These are phyloP conservation scores for Euphydryas editha DNA, from an alignment of 2,888 invertebrate species.

Conservation along the genomic window DNA sequence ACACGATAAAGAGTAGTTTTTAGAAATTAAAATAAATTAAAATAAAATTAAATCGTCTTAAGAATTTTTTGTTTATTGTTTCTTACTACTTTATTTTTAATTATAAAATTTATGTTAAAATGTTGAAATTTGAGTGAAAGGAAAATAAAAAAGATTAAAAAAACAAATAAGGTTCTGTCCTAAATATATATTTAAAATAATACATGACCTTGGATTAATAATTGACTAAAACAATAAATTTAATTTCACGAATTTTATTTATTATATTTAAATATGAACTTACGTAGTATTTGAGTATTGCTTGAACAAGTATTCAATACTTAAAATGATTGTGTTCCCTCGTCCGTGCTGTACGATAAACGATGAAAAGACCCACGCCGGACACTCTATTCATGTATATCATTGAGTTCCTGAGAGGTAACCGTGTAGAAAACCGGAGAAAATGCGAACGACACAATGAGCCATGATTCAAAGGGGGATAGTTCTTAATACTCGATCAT, in stretches of 20 bases:
- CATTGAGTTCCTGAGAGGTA: constrained; percentile 62
- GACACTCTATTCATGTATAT: constrained; percentile 77
- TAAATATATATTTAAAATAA: no score
- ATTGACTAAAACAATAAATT: no score
- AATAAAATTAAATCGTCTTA: no score
- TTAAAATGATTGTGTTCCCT: constrained; percentile 63
- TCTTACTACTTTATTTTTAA: no score
- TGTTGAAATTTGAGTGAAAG: no score
- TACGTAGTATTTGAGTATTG: constrained; percentile 13
- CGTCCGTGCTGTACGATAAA: constrained; percentile 64
- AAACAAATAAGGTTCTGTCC: no score
- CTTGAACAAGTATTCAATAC: constrained; percentile 45
- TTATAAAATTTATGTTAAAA: no score
- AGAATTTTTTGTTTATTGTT: no score
- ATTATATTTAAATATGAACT: constrained; percentile 8
- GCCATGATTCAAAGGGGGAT: neutral
- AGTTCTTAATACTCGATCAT: constrained; percentile 11
- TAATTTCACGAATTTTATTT: neutral
- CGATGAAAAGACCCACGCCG: constrained; percentile 71
- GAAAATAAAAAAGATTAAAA: no score
- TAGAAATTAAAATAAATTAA: no score
- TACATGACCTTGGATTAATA: no score
- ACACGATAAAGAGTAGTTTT: no score
- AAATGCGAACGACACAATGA: constrained; percentile 37
- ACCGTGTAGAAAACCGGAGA: constrained; percentile 63